A percentile compares a stretch with the other conserved stretches of the same genome.
Conservation (phyloP, 2,888 invertebrate genomes). For the Spilarctia lutea region DNA sequence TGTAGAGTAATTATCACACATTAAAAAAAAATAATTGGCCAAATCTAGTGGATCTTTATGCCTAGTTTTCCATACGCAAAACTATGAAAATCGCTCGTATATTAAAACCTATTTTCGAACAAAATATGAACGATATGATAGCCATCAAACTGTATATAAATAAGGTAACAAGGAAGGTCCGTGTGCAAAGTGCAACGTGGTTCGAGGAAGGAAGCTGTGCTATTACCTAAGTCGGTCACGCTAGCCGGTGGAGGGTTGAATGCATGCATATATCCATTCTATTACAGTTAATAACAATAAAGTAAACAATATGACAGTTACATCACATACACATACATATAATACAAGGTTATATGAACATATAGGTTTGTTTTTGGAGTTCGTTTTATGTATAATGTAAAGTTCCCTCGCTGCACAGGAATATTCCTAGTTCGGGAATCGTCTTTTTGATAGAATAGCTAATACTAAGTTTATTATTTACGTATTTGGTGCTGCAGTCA, state of each 20-base stretch:
- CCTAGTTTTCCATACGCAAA: neutral
- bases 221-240: constrained; percentile 51
- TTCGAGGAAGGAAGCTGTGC: constrained; percentile 45
- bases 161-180: constrained; percentile 16
- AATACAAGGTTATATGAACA: no score
- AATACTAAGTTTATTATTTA: no score
- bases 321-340: no score
- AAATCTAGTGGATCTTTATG: neutral
- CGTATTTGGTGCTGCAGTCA: neutral
- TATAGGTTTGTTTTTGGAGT: no score
- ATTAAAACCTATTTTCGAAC: constrained; percentile 6
- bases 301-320: neutral
- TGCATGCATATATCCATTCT: constrained; percentile 14
- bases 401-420: no score
- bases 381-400: neutral
- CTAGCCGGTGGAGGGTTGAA: constrained; percentile 35
- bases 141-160: constrained; percentile 19
- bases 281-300: neutral
- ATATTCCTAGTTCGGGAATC: no score
- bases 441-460: no score
- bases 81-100: neutral
- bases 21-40: no score
- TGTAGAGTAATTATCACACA: no score
- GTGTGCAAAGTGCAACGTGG: constrained; percentile 21
- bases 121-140: constrained; percentile 40